Conservation (phyloP, 2,113 vertebrate species). For the Hystrix cristata region DNA sequence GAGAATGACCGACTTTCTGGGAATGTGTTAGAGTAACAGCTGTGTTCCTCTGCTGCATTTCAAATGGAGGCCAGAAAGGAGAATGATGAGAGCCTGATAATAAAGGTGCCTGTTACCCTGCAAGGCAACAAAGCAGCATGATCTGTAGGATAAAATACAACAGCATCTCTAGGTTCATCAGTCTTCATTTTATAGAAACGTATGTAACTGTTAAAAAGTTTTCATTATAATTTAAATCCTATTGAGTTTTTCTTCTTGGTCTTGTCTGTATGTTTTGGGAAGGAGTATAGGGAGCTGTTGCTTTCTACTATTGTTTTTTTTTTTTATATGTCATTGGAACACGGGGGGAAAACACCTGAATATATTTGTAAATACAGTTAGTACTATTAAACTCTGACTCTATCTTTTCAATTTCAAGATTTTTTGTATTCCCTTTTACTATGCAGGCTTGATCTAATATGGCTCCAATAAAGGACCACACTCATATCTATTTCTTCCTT, state of each 20-base stretch:
- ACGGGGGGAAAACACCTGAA: neutral
- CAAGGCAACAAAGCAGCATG: neutral
- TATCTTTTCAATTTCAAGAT: neutral
- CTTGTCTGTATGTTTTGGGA: neutral
- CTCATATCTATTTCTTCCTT: neutral
- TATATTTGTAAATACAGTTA: neutral
- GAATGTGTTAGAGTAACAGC: neutral
- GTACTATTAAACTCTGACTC: neutral
- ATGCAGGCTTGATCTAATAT: neutral
- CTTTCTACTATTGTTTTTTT: neutral
- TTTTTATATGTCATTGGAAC: neutral
- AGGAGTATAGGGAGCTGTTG: rapidly evolving
- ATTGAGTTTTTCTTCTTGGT: neutral
- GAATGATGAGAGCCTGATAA: neutral
- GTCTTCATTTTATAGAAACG: constrained; percentile 41
- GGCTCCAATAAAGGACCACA: neutral
- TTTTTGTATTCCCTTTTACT: neutral
- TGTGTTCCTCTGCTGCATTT: neutral
- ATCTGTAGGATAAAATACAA: neutral
- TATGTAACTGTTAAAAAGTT: constrained; percentile 41
- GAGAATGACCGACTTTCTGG: neutral
- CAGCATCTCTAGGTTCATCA: neutral
- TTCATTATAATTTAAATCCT: neutral
- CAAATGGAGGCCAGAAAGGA: neutral
- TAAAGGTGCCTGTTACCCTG: neutral